A percentile compares a stretch with the other conserved stretches of the same genome.
phyloP scores from a whole-genome alignment of 2,113 vertebrate genomes.

The Corydoras sp. region DNA sequence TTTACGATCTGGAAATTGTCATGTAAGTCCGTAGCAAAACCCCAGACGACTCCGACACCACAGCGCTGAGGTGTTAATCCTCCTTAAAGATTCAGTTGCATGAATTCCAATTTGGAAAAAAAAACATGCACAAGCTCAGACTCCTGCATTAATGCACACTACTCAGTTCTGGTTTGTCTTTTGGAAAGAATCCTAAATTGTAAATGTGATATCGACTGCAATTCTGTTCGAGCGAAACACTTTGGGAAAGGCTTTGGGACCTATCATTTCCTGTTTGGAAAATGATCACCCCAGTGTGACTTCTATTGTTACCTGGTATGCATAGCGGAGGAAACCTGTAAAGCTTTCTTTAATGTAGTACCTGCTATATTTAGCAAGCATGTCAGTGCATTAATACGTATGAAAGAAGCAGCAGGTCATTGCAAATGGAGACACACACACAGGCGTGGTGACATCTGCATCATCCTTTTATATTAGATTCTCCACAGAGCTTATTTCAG shows the following conservation, averaged over 20 bases:
- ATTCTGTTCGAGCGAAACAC: too few relatives aligned
- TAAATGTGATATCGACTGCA: constrained; percentile 6
- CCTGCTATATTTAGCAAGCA: constrained; percentile 62
- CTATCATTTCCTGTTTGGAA: background rate
- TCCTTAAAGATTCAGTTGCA: constrained; percentile 49
- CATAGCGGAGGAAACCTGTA: constrained; percentile 39
- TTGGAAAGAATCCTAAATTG: background rate
- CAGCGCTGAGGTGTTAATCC: constrained; percentile 54
- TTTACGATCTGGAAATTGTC: constrained; percentile 57
- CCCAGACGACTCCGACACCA: constrained; percentile 28
- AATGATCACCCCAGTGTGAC: background rate
- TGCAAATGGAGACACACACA: constrained; percentile 45
- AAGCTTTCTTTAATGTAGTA: constrained; percentile 59
- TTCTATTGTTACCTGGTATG: constrained; percentile 27
- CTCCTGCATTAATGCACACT: background rate
- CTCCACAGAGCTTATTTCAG: too few relatives aligned
- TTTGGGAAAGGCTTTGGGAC: background rate
- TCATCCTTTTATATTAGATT: background rate
- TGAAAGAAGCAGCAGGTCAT: constrained; percentile 46
- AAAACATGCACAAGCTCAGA: background rate
- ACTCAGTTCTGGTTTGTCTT: background rate
- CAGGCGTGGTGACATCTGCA: constrained; percentile 1
- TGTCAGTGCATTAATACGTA: constrained; percentile 56
- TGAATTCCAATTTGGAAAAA: constrained; percentile 43
- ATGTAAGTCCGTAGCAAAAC: constrained; percentile 43